Evolutionary conservation across 1,140 invertebrate genomes (phyloP).

Genomic region (Drosophila rufa): DNA sequence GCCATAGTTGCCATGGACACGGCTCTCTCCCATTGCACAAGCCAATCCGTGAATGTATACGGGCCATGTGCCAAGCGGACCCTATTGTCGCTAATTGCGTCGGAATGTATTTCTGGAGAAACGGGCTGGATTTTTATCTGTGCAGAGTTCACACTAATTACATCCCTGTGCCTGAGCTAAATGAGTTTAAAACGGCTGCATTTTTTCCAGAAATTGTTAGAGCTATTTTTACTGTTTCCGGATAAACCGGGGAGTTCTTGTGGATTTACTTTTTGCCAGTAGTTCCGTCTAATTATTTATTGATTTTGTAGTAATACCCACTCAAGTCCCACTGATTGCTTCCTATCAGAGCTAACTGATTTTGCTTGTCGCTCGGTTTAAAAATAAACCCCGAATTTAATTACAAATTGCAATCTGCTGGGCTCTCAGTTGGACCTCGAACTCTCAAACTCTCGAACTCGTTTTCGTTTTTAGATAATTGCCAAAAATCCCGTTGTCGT

Average conservation of each 20-base stretch:
- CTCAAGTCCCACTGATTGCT: neutral
- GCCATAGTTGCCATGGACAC: conserved; percentile 41
- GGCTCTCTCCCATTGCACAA: conserved; percentile 32
- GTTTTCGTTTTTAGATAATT: conserved; percentile 52
- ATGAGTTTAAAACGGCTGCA: neutral
- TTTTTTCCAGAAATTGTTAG: neutral
- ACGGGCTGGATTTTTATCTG: neutral
- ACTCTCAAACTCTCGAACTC: conserved; percentile 11
- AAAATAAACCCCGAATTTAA: conserved; percentile 46
- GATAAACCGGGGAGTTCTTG: neutral
- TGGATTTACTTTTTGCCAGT: neutral
- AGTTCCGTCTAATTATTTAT: conserved; percentile 22
- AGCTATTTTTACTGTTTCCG: neutral
- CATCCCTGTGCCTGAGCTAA: neutral
- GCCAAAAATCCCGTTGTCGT: conserved; percentile 46
- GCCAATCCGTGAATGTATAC: conserved; percentile 5
- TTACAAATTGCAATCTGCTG: conserved; percentile 31
- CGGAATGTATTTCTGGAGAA: conserved; percentile 6
- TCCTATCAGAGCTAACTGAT: conserved; percentile 1
- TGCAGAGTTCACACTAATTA: conserved; percentile 1
- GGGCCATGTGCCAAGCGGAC: conserved; percentile 1
- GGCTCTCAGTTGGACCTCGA: conserved; percentile 8
- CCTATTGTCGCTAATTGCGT: conserved; percentile 20
- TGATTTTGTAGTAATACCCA: conserved; percentile 13
- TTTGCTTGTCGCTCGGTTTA: conserved; percentile 9